Evolutionary conservation across 2,797 vertebrate species (phyloP), one percentile per base, ranked within the genome.

Genomic region (Gymnoscopelus braueri): DNA sequence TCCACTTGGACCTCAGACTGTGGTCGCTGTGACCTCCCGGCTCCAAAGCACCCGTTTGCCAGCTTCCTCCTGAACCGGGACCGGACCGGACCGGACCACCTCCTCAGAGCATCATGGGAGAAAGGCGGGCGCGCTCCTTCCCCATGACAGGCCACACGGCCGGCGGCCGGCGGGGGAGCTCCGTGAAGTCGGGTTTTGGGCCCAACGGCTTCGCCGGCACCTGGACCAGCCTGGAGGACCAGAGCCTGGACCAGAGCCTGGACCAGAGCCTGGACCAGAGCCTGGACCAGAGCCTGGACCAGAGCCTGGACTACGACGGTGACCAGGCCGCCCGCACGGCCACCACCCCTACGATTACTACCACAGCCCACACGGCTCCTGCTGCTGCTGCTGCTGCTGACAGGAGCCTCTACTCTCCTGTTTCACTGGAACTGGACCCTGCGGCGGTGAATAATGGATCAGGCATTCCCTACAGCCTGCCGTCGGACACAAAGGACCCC

Each of bases 391-490:
- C 75, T 49, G 56, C 35, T 4, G 56, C 70, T 71, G 89, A 82
- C 63, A 71, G 74, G 19, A 90, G 85, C 78, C 81, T 73, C 53
- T 95, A 93, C 83, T 95, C 93, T 89, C 91, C 94, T 3, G 93
- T 96, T 93, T 94, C 93, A 44, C 72, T 93, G 89, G 91, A 93
- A 91, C 82, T 89, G 48, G 94, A 94, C 71, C 85, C 86, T 23
- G 7, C 72, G 0, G 65, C 67, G 0, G 77, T 94, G 86, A 95
- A 94, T 88, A 94, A 95, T 77, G 94, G 91, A 91, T 93, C 94
- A 7, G 68, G 90, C 77, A 73, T 93, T 81, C 84, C 91, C 74
- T 63, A 51, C 78, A 85, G 67, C 72, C 71, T 85, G 0, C 29
- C 81, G 52, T 79, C 72, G 4, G 85, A 87, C 77, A 82, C 82